Conservation (phyloP, 2,888 invertebrate species). For the Aelia acuminata region DNA sequence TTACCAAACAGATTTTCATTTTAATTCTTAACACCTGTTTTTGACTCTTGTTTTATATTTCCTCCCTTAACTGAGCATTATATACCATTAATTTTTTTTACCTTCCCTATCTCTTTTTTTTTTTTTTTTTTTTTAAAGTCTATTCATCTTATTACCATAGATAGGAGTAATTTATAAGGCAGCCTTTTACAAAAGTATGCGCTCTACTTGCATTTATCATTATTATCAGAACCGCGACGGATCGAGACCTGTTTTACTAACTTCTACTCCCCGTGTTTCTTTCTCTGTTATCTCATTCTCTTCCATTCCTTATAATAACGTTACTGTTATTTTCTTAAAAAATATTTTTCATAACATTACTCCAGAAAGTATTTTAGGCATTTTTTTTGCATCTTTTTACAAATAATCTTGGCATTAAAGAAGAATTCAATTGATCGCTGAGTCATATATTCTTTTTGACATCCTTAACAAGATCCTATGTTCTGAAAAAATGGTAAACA, state of each 20-base stretch:
- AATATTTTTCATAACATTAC: neutral
- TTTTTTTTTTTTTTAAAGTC: neutral
- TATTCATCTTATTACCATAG: slow-evolving; percentile 41
- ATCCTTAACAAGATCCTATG: too few species aligned
- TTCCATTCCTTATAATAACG: neutral
- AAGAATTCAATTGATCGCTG: too few species aligned
- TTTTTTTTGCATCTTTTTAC: too few species aligned
- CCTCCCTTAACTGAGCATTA: slow-evolving; percentile 33
- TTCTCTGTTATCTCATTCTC: neutral
- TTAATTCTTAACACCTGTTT: slow-evolving; percentile 31
- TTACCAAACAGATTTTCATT: too few species aligned
- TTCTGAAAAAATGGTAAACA: too few species aligned
- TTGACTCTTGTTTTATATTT: slow-evolving; percentile 28
- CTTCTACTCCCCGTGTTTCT: slow-evolving; percentile 23
- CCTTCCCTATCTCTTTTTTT: neutral
- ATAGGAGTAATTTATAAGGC: slow-evolving; percentile 32
- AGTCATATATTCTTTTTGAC: too few species aligned
- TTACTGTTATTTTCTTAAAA: slow-evolving; percentile 1
- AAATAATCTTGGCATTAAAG: too few species aligned
- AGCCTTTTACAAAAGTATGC: slow-evolving; percentile 42
- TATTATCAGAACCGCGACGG: slow-evolving; percentile 11
- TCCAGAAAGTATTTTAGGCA: too few species aligned
- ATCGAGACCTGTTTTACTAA: slow-evolving; percentile 33
- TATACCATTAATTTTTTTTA: slow-evolving; percentile 12
- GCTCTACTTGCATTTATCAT: slow-evolving; percentile 34